Evolutionary conservation across 2,888 invertebrate genomes (phyloP), one percentile per base, ranked within the genome.

Genomic region (Limenitis camilla): DNA sequence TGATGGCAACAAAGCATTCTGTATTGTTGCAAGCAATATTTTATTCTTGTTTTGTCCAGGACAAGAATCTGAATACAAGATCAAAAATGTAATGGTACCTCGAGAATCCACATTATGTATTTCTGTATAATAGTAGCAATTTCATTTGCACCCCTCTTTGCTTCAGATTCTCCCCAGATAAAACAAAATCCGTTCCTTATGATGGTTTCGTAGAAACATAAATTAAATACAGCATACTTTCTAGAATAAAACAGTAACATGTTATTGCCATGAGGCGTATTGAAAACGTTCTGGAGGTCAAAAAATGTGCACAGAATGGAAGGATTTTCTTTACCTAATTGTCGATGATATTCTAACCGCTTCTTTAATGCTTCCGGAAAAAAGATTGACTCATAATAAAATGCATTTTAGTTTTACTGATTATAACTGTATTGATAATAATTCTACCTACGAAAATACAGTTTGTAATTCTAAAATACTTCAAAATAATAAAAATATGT

Each of bases 21-120:
- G 58, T 5, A 63, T 29, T 4, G 59, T 57, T n/a, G 64, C 61
- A 5, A 64, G 33, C 1, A 64, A 60, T 7, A 60, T 56, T 53
- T 59, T 64, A 31, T 66, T 64, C 54, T 60, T 59, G 49, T 65
- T 65, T 51, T 66, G 62, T 0, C 63, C 64, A 0, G 62, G 60
- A 6, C 61, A 61, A 2, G 61, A 62, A 36, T 65, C 58, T 8
- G 46, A 52, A 27, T 55, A 64, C 5, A 66, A 40, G 10, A 66
- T 52, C 28, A 66, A 52, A 45, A 2, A n/a, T 52, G 47, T 63
- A 6, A 61, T 41, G 5, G 53, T 52, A 4, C 40, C 54, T 19
- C 63, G 36, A 31, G 31, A 19, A 55, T 65, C 64, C 1, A 63
- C 58, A 5, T 36, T 31, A 32, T 32, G 9, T 32, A 32, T 32